phyloP scores from a whole-genome alignment of 92 coral and sea anemone species.

The Pocillopora grandis region DNA sequence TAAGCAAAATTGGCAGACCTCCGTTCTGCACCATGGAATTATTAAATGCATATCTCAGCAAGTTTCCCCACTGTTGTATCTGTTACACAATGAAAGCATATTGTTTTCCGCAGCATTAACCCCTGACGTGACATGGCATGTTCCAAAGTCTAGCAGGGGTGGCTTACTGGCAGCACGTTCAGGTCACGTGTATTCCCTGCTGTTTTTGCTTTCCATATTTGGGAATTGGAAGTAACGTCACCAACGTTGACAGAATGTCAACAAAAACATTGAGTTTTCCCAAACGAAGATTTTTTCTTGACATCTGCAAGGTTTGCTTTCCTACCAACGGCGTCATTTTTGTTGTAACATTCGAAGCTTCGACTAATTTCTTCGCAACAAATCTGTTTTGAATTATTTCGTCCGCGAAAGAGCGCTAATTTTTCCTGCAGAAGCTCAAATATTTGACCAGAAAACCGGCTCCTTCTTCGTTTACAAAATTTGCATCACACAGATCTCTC shows the following conservation, averaged over 20 bases:
- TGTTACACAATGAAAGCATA: too few relatives aligned
- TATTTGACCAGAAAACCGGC: not conserved
- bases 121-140: not conserved
- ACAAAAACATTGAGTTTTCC: constrained; percentile 94
- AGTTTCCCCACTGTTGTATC: too few relatives aligned
- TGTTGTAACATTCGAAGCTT: not conserved
- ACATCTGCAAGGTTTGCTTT: constrained; percentile 27
- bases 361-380: not conserved
- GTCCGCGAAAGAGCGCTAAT: not conserved
- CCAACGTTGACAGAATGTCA: constrained; percentile 88
- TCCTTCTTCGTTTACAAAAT: not conserved
- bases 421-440: not conserved
- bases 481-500: constrained; percentile 7
- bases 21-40: too few relatives aligned
- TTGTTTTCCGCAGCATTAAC: not conserved
- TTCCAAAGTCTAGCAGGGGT: not conserved
- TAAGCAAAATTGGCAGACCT: too few relatives aligned
- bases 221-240: constrained; percentile 65
- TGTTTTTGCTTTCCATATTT: constrained; percentile 58
- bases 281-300: constrained; percentile 53
- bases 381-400: not conserved
- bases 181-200: constrained; percentile 14
- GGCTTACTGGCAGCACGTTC: not conserved
- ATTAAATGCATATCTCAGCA: too few relatives aligned
- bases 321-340: constrained; percentile 2